A percentile compares a stretch with the other conserved stretches of the same genome.
Evolutionary conservation across 1,140 invertebrate genomes (phyloP).

Genomic region (Cepaea nemoralis): DNA sequence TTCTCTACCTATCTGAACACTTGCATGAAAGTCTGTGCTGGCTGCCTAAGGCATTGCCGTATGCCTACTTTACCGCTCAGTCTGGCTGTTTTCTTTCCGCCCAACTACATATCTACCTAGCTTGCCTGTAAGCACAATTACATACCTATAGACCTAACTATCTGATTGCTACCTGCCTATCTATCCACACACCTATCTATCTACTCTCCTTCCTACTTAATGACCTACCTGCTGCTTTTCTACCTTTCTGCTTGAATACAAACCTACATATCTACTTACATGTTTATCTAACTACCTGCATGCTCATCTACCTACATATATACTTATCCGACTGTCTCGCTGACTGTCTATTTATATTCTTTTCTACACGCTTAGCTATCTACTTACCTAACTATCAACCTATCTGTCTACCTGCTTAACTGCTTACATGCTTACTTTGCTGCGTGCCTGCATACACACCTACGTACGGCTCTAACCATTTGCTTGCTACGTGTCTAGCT

Average conservation of each 20-base stretch:
- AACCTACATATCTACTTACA: not conserved
- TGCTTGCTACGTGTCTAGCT: no score
- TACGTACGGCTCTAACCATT: no score
- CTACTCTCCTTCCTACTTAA: not conserved
- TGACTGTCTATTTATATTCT: no score
- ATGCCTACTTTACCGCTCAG: slow-evolving; percentile 49
- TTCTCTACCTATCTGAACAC: slow-evolving; percentile 62
- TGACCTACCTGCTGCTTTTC: not conserved
- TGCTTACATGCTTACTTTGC: no score
- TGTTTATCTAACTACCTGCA: not conserved
- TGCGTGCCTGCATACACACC: no score
- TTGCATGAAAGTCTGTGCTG: slow-evolving; percentile 61
- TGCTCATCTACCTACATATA: not conserved
- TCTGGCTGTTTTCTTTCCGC: slow-evolving; percentile 60
- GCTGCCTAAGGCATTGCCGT: slow-evolving; percentile 30
- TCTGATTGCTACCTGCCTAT: not conserved
- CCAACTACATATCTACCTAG: slow-evolving; percentile 64
- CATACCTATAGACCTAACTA: not conserved
- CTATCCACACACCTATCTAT: not conserved
- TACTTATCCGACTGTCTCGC: not conserved
- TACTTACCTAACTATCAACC: no score
- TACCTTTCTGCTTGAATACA: not conserved
- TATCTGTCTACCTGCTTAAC: no score
- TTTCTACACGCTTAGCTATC: no score
- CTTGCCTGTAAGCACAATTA: slow-evolving; percentile 47